Base-by-base conservation (phyloP, 2,888 invertebrate species). In the Hirtodrosophila alboralis region DNA sequence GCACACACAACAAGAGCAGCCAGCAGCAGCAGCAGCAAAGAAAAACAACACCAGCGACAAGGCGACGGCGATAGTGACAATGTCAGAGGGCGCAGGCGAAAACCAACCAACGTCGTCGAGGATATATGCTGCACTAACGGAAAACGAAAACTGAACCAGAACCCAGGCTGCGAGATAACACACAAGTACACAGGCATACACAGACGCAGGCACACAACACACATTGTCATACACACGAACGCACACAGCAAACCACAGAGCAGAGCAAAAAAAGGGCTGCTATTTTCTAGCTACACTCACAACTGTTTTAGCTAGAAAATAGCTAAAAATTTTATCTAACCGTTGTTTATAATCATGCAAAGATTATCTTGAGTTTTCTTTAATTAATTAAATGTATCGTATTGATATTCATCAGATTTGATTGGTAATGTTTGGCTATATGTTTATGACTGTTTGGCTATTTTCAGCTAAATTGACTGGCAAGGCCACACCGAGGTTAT, bases 51-150 rank as follows among this genome's bases (percentile, higher is more conserved):
- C 34, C 44, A 66, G 54, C 49, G 51, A 54, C 54, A 61, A 60
- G 66, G 67, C 67, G 48, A 57, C 45, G 33, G 45, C 49, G 60
- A 48, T 49, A 18, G 48, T 41, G 49, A 54, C 52, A 37, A 9
- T 51, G 36, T 58, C 34, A 37, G 7, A 38, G 18, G 67, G 64
- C 58, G 64, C 58, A 27, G 23, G 23, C 23, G 23, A 23, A 23
- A 48, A 60, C 59, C 72, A 78, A 81, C 78, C 75, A 65, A 74
- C 75, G 60, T 58, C 68, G 77, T 71, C 67, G 77, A 80, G 80
- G 68, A 80, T 77, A 68, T 77, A 75, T 75, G 72, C 75, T 75
- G 74, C 75, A 75, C 75, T 75, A 72, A 73, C 76, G 61, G 70
- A 68, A 76, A 80, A 70, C 70, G 69, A 72, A 77, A 74, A 76